A percentile compares a stretch with the other conserved stretches of the same genome.
Conservation (phyloP, 2,113 vertebrate species). For the Columbina picui region DNA sequence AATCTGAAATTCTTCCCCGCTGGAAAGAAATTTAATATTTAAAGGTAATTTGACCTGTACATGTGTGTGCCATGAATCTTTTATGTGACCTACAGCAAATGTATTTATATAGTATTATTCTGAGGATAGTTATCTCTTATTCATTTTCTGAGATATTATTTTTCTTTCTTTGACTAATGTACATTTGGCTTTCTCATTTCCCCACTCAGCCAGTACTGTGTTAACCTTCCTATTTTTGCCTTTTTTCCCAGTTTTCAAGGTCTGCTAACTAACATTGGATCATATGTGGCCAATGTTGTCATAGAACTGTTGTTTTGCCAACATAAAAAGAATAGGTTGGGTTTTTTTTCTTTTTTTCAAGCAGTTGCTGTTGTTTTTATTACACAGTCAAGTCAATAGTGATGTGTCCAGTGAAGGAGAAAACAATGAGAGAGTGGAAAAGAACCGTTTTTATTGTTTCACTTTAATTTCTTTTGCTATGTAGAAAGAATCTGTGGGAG, state of each 20-base stretch:
- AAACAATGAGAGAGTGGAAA: background rate
- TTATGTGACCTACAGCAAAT: slow-evolving; percentile 83
- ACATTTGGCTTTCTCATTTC: slow-evolving; percentile 81
- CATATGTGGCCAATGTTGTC: slow-evolving; percentile 61
- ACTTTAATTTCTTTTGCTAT: background rate
- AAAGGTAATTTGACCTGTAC: slow-evolving; percentile 85
- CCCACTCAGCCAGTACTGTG: slow-evolving; percentile 75
- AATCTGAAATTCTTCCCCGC: slow-evolving; percentile 68
- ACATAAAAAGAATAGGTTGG: background rate
- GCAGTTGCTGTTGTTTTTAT: background rate
- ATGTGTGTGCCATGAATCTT: slow-evolving; percentile 81
- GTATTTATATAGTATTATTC: slow-evolving; percentile 83
- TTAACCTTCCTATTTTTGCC: slow-evolving; percentile 72
- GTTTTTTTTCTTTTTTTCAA: background rate
- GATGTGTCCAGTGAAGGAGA: background rate
- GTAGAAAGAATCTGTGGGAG: background rate
- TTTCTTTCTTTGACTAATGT: slow-evolving; percentile 71
- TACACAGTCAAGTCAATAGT: background rate
- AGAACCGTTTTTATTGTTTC: background rate
- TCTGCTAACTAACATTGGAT: slow-evolving; percentile 77
- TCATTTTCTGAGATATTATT: slow-evolving; percentile 78
- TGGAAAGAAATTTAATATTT: slow-evolving; percentile 85
- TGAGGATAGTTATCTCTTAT: slow-evolving; percentile 78
- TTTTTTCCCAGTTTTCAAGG: slow-evolving; percentile 74
- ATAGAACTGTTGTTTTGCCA: background rate